phyloP scores from a whole-genome alignment of 2,888 invertebrate species.

The Aricia artaxerxes region DNA sequence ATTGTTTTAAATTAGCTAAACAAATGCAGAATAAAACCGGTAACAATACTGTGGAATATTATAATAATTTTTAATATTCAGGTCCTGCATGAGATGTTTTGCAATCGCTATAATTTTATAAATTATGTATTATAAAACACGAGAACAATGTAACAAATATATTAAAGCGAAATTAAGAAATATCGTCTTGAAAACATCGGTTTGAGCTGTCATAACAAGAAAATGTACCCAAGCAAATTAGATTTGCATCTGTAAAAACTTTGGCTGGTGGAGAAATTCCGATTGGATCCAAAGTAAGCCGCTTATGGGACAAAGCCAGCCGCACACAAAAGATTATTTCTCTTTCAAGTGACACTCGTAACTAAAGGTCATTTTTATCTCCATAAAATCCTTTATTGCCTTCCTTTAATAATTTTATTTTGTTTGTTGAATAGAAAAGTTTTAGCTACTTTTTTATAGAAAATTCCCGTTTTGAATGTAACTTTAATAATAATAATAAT shows the following conservation, averaged over 20 bases:
- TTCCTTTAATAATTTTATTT: no score
- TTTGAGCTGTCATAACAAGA: not conserved
- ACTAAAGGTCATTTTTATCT: conserved; percentile 24
- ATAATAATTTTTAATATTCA: no score
- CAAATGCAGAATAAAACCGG: no score
- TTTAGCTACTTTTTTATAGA: no score
- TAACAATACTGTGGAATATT: no score
- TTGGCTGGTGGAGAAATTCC: conserved; percentile 29
- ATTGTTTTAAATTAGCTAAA: no score
- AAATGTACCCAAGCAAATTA: conserved; percentile 16
- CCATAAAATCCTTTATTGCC: not conserved
- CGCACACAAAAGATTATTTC: conserved; percentile 30
- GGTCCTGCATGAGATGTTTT: no score
- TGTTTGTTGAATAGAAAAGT: no score
- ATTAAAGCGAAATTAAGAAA: not conserved
- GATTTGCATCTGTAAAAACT: conserved; percentile 32
- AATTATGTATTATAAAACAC: not conserved
- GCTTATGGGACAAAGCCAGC: conserved; percentile 33
- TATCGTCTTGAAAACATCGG: not conserved
- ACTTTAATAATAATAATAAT: no score
- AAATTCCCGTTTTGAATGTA: no score
- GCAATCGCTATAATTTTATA: no score
- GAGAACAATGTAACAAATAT: not conserved
- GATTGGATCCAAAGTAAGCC: conserved; percentile 36
- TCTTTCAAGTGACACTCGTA: conserved; percentile 8